Evolutionary conservation across 2,888 invertebrate genomes (phyloP).

Genomic region (Brachypalpus laphriformis): DNA sequence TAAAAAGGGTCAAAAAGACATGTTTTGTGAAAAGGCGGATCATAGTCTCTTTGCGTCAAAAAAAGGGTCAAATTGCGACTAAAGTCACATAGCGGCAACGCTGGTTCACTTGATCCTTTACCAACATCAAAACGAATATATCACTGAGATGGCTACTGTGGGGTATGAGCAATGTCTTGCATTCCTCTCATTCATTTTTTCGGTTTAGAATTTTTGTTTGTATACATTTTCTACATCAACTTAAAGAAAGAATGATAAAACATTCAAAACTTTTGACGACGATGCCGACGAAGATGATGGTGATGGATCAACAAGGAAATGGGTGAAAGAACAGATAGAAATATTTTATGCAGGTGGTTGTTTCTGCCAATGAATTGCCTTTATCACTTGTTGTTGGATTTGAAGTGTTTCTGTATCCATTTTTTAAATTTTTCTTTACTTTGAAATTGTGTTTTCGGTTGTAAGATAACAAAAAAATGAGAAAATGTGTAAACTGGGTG

Average conservation of each 20-base stretch:
- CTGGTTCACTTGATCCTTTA: constrained; percentile 21
- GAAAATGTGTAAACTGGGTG: neutral
- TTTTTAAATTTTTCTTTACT: constrained; percentile 13
- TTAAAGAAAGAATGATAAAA: constrained; percentile 7
- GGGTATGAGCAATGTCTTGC: constrained; percentile 9
- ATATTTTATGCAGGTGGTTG: constrained; percentile 29
- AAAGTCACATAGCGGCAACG: too few species aligned
- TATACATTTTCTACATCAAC: neutral
- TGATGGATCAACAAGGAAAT: neutral
- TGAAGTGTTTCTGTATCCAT: constrained; percentile 20
- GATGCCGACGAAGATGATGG: neutral
- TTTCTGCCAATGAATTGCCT: neutral
- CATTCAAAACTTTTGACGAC: constrained; percentile 16
- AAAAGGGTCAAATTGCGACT: too few species aligned
- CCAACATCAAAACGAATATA: constrained; percentile 1
- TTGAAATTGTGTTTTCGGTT: neutral
- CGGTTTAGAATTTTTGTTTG: neutral
- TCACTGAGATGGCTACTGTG: constrained; percentile 7
- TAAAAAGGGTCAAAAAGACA: too few species aligned
- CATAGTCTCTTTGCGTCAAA: too few species aligned
- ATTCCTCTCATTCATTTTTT: neutral
- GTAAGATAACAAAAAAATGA: neutral
- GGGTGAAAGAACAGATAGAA: neutral
- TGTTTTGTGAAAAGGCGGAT: too few species aligned
- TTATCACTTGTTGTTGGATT: constrained; percentile 5